Base-by-base conservation (phyloP, 2,888 invertebrate genomes). In the Antheraea yamamai region DNA sequence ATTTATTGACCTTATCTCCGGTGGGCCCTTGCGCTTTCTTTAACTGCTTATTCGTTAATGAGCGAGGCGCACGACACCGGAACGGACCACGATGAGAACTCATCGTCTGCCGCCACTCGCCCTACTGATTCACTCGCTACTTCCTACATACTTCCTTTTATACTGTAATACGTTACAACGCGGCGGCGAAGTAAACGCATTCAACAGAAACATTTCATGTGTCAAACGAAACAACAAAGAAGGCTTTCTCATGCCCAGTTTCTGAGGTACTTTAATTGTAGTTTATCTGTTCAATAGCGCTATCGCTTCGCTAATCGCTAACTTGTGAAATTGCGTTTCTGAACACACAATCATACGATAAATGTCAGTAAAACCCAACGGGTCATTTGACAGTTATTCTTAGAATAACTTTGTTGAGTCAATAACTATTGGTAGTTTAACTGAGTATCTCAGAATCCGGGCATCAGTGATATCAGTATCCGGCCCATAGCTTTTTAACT, bases 1-100 rank as follows among this genome's bases (percentile, higher is more conserved):
- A 91, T 92, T 93, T 93, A 93, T 92, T 91, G 92, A 91, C 91
- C 92, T 89, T 93, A 94, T 93, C 93, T 92, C 93, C 93, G 92
- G 92, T 89, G 83, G 86, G 85, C 89, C 90, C 91, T 91, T 87
- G 86, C 85, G 88, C 89, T 88, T 89, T 89, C 90, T 87, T 86
- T 84, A 80, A 88, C 86, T 86, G 87, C 84, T 87, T 86, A 86
- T 84, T 87, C 88, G 88, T 88, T 91, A 91, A 92, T 89, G 89
- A 91, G 91, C 85, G 82, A 82, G 79, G 85, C 85, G 86, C 81
- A 86, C 86, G 84, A 81, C 86, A 85, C 85, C 91, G 91, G 88
- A 91, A 91, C 91, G 90, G 79, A 81, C 80, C 82, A 81, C 81
- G 85, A 81, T 86, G 88, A 86, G 89, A 88, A 86, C 86, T 79